Conservation (phyloP, 2,113 vertebrate genomes). For the Galbula dea region DNA sequence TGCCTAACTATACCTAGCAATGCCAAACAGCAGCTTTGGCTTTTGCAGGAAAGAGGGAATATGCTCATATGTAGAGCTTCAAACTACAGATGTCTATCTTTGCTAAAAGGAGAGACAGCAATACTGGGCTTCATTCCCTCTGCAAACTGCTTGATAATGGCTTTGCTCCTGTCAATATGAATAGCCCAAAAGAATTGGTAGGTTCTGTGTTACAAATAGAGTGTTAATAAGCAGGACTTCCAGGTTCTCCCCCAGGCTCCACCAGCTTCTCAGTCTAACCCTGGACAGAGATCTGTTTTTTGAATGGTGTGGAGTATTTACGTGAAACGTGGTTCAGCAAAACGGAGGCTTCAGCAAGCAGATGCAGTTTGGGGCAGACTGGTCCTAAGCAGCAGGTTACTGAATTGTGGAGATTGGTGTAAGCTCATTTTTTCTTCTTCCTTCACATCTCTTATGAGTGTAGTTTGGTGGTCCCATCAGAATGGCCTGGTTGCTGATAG, state of each 20-base stretch:
- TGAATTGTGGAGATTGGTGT: neutral
- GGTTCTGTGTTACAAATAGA: neutral
- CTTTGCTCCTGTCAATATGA: neutral
- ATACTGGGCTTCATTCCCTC: neutral
- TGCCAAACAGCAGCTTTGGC: neutral
- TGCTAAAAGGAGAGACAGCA: neutral
- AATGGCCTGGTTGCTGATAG: neutral
- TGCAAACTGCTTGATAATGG: neutral
- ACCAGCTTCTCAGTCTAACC: neutral
- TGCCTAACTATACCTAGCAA: neutral
- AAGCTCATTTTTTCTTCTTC: neutral
- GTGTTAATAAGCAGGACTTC: neutral
- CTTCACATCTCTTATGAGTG: neutral
- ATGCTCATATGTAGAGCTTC: neutral
- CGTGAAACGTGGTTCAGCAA: neutral
- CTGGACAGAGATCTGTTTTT: neutral
- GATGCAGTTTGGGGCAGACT: neutral
- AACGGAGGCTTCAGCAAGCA: neutral
- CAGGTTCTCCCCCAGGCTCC: neutral
- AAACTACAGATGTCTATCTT: neutral
- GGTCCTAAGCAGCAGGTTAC: neutral
- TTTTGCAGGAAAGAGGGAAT: neutral
- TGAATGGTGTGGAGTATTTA: neutral
- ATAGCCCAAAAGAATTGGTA: neutral
- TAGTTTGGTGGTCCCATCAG: neutral